Evolutionary conservation across 2,888 invertebrate genomes (phyloP).

Genomic region (Drosophila meridiana): DNA sequence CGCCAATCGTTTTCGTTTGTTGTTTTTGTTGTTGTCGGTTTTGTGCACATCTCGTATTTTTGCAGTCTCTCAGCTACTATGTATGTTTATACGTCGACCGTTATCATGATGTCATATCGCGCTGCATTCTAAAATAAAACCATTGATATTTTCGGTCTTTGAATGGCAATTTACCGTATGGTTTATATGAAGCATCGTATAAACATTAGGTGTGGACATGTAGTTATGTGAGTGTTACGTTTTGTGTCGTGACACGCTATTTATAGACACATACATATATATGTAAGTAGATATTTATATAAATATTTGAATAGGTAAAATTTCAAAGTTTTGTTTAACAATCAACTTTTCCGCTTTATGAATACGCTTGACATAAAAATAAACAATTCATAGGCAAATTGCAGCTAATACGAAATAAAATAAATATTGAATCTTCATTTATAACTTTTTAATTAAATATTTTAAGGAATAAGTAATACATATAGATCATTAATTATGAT

Average conservation of each 20-base stretch:
- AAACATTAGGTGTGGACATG: neutral
- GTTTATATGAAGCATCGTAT: neutral
- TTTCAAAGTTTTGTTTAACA: too few relatives aligned
- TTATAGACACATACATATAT: too few relatives aligned
- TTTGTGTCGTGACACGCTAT: too few relatives aligned
- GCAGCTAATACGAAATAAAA: too few relatives aligned
- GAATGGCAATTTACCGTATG: neutral
- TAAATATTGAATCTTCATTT: too few relatives aligned
- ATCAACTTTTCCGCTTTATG: too few relatives aligned
- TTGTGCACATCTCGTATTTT: slow-evolving; percentile 55
- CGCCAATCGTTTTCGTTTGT: slow-evolving; percentile 50
- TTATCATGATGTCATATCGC: slow-evolving; percentile 41
- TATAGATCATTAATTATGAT: too few relatives aligned
- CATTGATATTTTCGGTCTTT: neutral
- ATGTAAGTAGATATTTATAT: too few relatives aligned
- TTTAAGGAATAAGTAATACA: too few relatives aligned
- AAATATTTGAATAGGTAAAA: neutral
- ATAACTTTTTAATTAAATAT: too few relatives aligned
- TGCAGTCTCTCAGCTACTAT: slow-evolving; percentile 37
- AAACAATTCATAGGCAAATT: too few relatives aligned
- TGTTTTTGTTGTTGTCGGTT: slow-evolving; percentile 32
- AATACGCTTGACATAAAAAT: too few relatives aligned
- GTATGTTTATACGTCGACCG: slow-evolving; percentile 47
- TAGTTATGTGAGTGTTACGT: neutral
- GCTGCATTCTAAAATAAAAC: slow-evolving; percentile 19